These are phyloP conservation scores for Acanthisitta chloris DNA, from an alignment of 2,113 vertebrate species.

Conservation along the genomic window DNA sequence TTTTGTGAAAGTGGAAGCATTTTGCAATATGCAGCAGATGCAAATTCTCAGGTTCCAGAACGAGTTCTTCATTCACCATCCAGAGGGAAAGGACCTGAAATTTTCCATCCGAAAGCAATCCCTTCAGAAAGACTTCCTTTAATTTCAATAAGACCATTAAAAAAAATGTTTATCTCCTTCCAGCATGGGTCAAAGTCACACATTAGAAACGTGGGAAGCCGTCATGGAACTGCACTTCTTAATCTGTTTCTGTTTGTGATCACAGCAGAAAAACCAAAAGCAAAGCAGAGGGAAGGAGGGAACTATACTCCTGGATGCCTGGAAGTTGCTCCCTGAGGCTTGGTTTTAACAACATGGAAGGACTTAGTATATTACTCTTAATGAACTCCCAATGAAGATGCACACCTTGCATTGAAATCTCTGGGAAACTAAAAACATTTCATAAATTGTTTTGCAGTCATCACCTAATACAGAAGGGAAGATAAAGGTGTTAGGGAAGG, in stretches of 20 bases:
- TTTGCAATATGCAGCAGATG: not conserved
- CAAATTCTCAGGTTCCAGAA: not conserved
- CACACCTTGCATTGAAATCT: not conserved
- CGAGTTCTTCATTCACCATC: not conserved
- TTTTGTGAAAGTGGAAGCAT: not conserved
- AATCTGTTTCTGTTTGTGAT: not conserved
- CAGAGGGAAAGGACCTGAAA: not conserved
- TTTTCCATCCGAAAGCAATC: not conserved
- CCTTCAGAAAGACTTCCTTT: not conserved
- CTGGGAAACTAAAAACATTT: not conserved
- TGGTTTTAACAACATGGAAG: not conserved
- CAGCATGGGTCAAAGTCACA: not conserved
- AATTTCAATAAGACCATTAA: not conserved
- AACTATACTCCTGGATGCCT: not conserved
- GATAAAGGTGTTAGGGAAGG: not conserved
- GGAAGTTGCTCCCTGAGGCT: not conserved
- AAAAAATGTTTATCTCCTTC: not conserved
- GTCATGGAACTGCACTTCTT: not conserved
- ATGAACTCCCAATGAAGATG: not conserved
- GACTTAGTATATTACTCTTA: not conserved
- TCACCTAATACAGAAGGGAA: not conserved
- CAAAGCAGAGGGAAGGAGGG: not conserved
- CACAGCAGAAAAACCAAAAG: not conserved
- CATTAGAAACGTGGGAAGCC: not conserved
- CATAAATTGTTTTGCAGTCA: not conserved